Conservation (phyloP, 2,888 invertebrate species). For the Temnothorax rugatulus region DNA sequence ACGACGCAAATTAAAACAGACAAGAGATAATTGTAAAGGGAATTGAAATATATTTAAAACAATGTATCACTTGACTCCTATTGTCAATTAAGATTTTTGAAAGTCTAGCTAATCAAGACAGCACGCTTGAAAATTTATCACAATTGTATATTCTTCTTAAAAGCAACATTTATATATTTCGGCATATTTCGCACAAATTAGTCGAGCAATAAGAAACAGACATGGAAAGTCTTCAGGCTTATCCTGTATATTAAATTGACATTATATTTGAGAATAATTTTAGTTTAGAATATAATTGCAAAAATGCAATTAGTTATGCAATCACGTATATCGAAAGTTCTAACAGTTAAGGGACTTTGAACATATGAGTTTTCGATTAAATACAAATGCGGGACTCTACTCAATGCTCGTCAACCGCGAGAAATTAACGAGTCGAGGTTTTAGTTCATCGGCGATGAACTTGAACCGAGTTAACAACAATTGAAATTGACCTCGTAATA, state of each 20-base stretch:
- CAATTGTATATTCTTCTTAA: too few species aligned
- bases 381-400: background rate
- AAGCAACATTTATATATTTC: too few species aligned
- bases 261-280: background rate
- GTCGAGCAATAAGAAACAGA: too few species aligned
- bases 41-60: too few species aligned
- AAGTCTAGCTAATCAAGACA: too few species aligned
- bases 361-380: constrained; percentile 5
- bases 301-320: background rate
- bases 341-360: background rate
- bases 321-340: background rate
- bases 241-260: background rate
- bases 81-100: too few species aligned
- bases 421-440: constrained; percentile 41
- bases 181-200: too few species aligned
- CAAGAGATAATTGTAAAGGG: too few species aligned
- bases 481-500: constrained; percentile 74
- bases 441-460: constrained; percentile 62
- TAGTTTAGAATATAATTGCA: background rate
- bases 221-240: too few species aligned
- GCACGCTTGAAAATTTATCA: too few species aligned
- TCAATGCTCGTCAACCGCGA: background rate
- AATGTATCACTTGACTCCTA: too few species aligned
- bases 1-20: too few species aligned
- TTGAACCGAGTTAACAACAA: constrained; percentile 79